These are phyloP conservation scores for Clinocottus analis DNA, from an alignment of 2,113 vertebrate genomes.

Conservation along the genomic window DNA sequence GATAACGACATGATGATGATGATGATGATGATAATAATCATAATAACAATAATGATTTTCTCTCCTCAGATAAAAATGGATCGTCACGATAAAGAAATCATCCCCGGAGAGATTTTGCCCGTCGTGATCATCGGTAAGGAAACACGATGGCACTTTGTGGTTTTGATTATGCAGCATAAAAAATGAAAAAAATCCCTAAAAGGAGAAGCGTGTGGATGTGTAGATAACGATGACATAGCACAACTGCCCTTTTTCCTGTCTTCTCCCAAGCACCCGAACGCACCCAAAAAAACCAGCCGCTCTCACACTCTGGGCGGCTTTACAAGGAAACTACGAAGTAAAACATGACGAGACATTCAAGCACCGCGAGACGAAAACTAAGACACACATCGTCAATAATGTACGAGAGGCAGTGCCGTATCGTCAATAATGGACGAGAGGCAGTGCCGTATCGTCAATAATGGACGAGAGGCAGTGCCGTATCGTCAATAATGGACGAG, in stretches of 20 bases:
- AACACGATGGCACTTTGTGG: background rate
- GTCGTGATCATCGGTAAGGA: slow-evolving; percentile 83
- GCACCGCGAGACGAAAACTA: background rate
- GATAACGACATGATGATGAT: background rate
- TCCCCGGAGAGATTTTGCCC: slow-evolving; percentile 73
- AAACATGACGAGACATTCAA: background rate
- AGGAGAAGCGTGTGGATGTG: background rate
- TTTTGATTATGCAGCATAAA: background rate
- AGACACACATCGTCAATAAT: too few relatives aligned
- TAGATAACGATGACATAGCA: background rate
- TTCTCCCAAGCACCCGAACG: slow-evolving; percentile 3
- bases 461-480: too few relatives aligned
- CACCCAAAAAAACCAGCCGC: background rate
- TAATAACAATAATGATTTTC: background rate
- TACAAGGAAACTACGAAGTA: background rate
- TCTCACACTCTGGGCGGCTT: background rate
- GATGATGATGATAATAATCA: background rate
- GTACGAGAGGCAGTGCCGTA: too few relatives aligned
- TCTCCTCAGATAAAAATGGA: slow-evolving; percentile 73
- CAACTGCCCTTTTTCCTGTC: background rate
- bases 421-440: too few relatives aligned
- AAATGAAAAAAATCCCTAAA: background rate
- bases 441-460: too few relatives aligned
- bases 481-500: too few relatives aligned
- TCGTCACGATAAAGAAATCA: slow-evolving; percentile 60